Conservation (phyloP, 2,797 vertebrate genomes). For the Tarsius wallacei region DNA sequence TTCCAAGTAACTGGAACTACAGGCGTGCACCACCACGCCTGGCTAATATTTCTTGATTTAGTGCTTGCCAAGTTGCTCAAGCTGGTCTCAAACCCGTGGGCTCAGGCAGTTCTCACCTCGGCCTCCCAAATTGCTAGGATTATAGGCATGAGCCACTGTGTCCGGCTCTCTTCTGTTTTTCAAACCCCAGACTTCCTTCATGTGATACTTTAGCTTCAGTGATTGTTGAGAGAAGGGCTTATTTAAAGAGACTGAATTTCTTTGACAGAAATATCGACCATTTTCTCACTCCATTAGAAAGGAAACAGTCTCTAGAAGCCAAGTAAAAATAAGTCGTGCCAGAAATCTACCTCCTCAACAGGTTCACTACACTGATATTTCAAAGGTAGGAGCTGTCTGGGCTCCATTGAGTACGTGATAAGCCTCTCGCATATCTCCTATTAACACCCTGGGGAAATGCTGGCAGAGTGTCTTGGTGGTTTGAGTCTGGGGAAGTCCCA, state of each 20-base stretch:
- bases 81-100: no score
- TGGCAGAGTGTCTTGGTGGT: neutral
- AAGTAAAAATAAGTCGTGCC: conserved; percentile 49
- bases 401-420: neutral
- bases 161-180: neutral
- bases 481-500: neutral
- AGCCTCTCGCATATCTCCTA: neutral
- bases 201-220: neutral
- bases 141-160: no score
- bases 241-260: conserved; percentile 46
- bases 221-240: neutral
- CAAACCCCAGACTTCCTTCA: conserved; percentile 23
- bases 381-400: neutral
- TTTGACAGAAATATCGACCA: conserved; percentile 31
- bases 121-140: no score
- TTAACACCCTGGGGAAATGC: neutral
- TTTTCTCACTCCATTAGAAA: conserved; percentile 43
- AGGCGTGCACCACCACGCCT: no score
- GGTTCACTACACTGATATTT: neutral
- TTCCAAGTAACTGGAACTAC: no score
- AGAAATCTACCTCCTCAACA: neutral
- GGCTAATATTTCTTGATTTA: no score
- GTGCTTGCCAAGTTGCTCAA: no score
- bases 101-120: no score
- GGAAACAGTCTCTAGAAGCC: neutral